phyloP scores from a whole-genome alignment of 2,888 invertebrate species.

The Kuschelorhynchus macadamiae region DNA sequence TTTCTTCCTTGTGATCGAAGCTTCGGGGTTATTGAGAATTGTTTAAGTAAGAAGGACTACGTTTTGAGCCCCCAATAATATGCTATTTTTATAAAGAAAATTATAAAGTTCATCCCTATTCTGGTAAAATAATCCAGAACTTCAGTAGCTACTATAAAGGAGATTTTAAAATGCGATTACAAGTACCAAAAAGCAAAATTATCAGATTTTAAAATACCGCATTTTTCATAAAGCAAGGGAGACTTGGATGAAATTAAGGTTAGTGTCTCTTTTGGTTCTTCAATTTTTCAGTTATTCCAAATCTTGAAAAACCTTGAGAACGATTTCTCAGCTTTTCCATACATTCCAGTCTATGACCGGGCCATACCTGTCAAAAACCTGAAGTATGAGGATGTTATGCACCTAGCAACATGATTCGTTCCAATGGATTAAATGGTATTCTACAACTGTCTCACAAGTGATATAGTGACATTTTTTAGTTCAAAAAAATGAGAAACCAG shows the following conservation, averaged over 20 bases:
- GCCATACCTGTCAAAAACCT: no score
- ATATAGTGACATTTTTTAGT: slow-evolving; percentile 18
- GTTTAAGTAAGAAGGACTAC: slow-evolving; percentile 26
- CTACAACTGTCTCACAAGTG: slow-evolving; percentile 21
- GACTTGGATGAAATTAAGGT: slow-evolving; percentile 3
- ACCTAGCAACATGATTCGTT: slow-evolving; percentile 15
- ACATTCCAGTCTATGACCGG: no score
- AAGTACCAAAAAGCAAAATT: slow-evolving; percentile 18
- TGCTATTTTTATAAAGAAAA: slow-evolving; percentile 4
- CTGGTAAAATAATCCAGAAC: slow-evolving; percentile 37
- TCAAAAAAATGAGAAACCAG: no score
- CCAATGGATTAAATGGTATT: slow-evolving; percentile 21
- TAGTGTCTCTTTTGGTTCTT: slow-evolving; percentile 1
- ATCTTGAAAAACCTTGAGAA: no score
- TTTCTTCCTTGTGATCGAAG: slow-evolving; percentile 40
- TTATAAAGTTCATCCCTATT: slow-evolving; percentile 22
- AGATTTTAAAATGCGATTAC: slow-evolving; percentile 34
- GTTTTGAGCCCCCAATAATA: slow-evolving; percentile 21
- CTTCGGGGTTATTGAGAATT: slow-evolving; percentile 35
- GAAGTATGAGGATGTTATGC: background rate
- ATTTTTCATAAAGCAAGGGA: slow-evolving; percentile 19
- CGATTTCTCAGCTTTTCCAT: no score
- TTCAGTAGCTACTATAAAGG: slow-evolving; percentile 21
- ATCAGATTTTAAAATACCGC: slow-evolving; percentile 27
- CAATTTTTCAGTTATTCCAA: background rate